These are phyloP conservation scores for Lepetodrilus schrolli DNA, from an alignment of 2,888 invertebrate species.

Conservation along the genomic window DNA sequence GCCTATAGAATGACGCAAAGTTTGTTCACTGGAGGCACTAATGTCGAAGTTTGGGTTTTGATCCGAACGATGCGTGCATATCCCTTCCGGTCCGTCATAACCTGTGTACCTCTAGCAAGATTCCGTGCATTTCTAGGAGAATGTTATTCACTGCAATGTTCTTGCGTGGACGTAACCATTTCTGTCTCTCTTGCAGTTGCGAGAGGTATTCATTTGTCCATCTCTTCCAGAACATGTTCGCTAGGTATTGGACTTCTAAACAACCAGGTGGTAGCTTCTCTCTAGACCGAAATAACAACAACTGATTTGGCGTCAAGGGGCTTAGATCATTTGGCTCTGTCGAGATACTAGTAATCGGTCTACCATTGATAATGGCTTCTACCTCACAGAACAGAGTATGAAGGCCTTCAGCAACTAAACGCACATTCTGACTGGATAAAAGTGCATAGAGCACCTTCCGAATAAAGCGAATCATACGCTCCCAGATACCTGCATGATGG, in stretches of 20 bases:
- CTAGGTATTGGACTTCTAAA: conserved; percentile 43
- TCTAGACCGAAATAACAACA: conserved; percentile 30
- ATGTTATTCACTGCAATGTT: conserved; percentile 12
- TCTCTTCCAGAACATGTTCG: conserved; percentile 39
- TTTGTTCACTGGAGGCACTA: conserved; percentile 29
- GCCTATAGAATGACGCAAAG: conserved; percentile 12
- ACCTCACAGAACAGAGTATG: conserved; percentile 40
- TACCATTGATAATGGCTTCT: conserved; percentile 38
- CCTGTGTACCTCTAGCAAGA: background rate
- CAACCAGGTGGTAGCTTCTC: conserved; percentile 33
- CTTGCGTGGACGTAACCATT: conserved; percentile 12
- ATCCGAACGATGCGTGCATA: conserved; percentile 13
- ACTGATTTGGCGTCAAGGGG: conserved; percentile 41
- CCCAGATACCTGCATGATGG: conserved; percentile 44
- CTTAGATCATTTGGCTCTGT: conserved; percentile 33
- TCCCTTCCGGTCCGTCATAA: conserved; percentile 13
- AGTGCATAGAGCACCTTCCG: conserved; percentile 34
- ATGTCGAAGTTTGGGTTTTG: background rate
- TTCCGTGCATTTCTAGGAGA: conserved; percentile 20
- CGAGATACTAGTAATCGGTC: conserved; percentile 37
- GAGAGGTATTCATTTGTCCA: conserved; percentile 37
- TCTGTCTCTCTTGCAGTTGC: conserved; percentile 34
- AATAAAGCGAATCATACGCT: conserved; percentile 39
- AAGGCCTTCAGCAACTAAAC: conserved; percentile 41
- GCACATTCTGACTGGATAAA: conserved; percentile 22